A percentile compares a stretch with the other conserved stretches of the same genome.
phyloP scores from a whole-genome alignment of 2,113 vertebrate genomes.

The Chroicocephalus ridibundus region DNA sequence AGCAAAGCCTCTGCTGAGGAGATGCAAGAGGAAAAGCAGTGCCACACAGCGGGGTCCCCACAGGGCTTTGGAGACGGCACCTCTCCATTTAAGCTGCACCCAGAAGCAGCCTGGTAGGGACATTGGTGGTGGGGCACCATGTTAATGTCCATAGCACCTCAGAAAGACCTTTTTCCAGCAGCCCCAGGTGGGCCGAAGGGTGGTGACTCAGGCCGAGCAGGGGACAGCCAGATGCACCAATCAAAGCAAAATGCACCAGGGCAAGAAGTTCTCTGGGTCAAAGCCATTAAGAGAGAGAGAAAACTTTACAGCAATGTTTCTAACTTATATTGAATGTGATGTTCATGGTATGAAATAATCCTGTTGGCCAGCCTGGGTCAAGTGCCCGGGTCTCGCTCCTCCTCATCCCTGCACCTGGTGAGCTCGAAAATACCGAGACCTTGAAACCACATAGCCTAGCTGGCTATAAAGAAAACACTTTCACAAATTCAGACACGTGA shows the following conservation, averaged over 20 bases:
- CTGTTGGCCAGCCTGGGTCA: neutral
- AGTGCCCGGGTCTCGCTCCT: neutral
- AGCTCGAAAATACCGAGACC: neutral
- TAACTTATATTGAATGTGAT: neutral
- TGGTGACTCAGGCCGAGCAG: neutral
- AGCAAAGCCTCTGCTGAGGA: neutral
- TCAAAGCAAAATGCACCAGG: neutral
- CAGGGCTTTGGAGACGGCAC: neutral
- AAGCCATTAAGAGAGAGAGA: neutral
- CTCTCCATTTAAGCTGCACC: neutral
- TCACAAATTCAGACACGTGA: neutral
- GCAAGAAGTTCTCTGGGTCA: neutral
- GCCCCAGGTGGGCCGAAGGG: no score
- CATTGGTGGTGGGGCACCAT: accelerated
- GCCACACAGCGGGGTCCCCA: neutral
- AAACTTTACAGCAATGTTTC: neutral
- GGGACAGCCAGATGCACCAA: neutral
- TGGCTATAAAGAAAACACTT: neutral
- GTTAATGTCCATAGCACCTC: neutral
- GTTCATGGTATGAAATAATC: neutral
- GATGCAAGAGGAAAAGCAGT: neutral
- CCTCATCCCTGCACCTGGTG: neutral
- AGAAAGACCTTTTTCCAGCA: neutral
- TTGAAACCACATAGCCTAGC: neutral
- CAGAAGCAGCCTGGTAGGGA: neutral